Evolutionary conservation across 2,888 invertebrate genomes (phyloP).

Genomic region (Minunthozetes semirufus): DNA sequence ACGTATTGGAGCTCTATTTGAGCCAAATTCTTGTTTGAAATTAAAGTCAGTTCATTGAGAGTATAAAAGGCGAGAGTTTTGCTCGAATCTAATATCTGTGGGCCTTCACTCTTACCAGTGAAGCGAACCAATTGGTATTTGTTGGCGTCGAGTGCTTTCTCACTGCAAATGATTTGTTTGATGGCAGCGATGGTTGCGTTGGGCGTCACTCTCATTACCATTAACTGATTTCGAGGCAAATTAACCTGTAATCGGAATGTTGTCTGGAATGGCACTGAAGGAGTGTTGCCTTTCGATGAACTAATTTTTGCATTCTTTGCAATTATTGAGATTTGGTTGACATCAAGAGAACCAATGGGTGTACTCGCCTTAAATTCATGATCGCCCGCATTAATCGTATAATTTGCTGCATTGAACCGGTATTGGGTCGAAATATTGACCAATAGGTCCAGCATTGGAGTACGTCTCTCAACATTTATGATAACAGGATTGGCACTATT

Average conservation of each 20-base stretch:
- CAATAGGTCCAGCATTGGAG: slow-evolving; percentile 69
- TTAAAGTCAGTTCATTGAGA: slow-evolving; percentile 57
- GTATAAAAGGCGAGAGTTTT: slow-evolving; percentile 59
- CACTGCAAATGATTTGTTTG: slow-evolving; percentile 63
- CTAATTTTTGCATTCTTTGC: slow-evolving; percentile 47
- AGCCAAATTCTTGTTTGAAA: slow-evolving; percentile 45
- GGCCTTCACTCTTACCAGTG: slow-evolving; percentile 51
- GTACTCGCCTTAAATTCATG: slow-evolving; percentile 68
- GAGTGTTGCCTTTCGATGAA: not conserved
- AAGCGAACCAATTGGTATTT: slow-evolving; percentile 62
- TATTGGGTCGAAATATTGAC: slow-evolving; percentile 64
- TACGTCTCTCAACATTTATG: slow-evolving; percentile 53
- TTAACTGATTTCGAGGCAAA: slow-evolving; percentile 70
- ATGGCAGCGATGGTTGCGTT: slow-evolving; percentile 62
- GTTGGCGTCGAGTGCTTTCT: slow-evolving; percentile 64
- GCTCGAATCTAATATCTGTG: slow-evolving; percentile 58
- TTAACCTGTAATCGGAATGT: slow-evolving; percentile 57
- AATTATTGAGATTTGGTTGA: slow-evolving; percentile 53
- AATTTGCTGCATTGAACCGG: slow-evolving; percentile 48
- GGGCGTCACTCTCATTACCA: slow-evolving; percentile 66
- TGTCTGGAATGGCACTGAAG: slow-evolving; percentile 45
- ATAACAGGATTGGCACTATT: not conserved
- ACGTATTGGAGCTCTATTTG: slow-evolving; percentile 26
- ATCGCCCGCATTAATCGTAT: slow-evolving; percentile 57
- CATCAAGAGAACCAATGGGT: slow-evolving; percentile 59